Conservation (phyloP, 2,797 vertebrate species). For the Phaenicophaeus curvirostris region DNA sequence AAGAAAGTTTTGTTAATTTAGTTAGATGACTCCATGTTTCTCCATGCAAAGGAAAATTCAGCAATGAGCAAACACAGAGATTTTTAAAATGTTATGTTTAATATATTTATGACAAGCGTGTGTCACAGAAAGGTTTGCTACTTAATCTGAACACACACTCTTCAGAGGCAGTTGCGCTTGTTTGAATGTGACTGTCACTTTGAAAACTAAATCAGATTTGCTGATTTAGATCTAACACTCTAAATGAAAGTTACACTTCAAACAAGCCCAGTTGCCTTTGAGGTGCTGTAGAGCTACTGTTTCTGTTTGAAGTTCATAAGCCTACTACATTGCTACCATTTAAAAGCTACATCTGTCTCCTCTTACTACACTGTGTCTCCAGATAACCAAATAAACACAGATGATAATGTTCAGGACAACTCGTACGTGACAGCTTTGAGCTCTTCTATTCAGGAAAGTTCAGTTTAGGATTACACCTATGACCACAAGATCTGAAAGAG, state of each 20-base stretch:
- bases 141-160: neutral
- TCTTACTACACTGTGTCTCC: neutral
- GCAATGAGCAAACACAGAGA: neutral
- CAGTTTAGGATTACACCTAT: neutral
- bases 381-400: neutral
- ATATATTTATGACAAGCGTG: neutral
- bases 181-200: neutral
- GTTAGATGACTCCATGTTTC: neutral
- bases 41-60: neutral
- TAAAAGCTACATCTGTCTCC: neutral
- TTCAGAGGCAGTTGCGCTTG: neutral
- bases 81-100: neutral
- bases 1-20: neutral
- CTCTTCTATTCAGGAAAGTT: neutral
- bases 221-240: neutral
- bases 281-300: neutral
- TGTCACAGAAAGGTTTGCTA: neutral
- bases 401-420: neutral
- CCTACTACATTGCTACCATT: neutral
- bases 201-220: slow-evolving; percentile 11
- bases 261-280: neutral
- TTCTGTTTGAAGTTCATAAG: slow-evolving; percentile 10
- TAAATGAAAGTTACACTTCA: neutral
- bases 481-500: neutral
- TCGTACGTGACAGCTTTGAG: neutral